Evolutionary conservation across 2,888 invertebrate species (phyloP).

Genomic region (Argyresthia albistria): DNA sequence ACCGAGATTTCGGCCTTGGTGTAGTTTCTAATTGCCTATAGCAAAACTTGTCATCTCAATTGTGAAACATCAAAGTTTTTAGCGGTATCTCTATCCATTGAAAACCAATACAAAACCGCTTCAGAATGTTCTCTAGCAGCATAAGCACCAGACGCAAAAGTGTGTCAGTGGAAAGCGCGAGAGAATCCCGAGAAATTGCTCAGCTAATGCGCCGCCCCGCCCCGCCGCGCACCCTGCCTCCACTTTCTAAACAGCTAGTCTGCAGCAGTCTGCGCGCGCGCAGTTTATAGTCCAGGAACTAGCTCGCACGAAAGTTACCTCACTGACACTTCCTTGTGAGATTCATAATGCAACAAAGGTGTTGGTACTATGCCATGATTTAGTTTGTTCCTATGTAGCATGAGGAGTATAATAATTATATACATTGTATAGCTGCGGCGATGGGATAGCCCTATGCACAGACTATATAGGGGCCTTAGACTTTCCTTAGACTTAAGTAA

Average conservation of each 20-base stretch:
- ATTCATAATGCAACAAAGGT: constrained; percentile 11
- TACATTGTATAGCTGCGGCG: too few relatives aligned
- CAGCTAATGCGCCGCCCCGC: constrained; percentile 43
- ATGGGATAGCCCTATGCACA: too few relatives aligned
- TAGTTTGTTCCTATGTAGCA: too few relatives aligned
- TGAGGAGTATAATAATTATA: too few relatives aligned
- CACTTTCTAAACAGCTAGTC: constrained; percentile 67
- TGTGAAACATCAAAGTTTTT: too few relatives aligned
- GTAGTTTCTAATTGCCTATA: too few relatives aligned
- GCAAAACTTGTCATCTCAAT: too few relatives aligned
- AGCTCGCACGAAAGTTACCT: constrained; percentile 52
- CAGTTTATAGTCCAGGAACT: constrained; percentile 66
- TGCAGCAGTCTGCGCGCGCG: too few relatives aligned
- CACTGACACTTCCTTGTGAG: constrained; percentile 49
- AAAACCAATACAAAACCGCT: neutral
- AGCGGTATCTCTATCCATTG: too few relatives aligned
- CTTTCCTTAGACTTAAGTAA: too few relatives aligned
- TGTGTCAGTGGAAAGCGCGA: constrained; percentile 70
- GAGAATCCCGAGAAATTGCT: constrained; percentile 68
- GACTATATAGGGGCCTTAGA: too few relatives aligned
- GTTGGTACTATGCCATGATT: neutral
- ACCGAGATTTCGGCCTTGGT: too few relatives aligned
- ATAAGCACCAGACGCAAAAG: constrained; percentile 27
- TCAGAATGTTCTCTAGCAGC: constrained; percentile 9
- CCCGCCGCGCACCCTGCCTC: constrained; percentile 45